Percentiles rank a stretch among this genome's conserved stretches.
Conservation (phyloP, 1,140 invertebrate species). For the Conus betulinus region DNA sequence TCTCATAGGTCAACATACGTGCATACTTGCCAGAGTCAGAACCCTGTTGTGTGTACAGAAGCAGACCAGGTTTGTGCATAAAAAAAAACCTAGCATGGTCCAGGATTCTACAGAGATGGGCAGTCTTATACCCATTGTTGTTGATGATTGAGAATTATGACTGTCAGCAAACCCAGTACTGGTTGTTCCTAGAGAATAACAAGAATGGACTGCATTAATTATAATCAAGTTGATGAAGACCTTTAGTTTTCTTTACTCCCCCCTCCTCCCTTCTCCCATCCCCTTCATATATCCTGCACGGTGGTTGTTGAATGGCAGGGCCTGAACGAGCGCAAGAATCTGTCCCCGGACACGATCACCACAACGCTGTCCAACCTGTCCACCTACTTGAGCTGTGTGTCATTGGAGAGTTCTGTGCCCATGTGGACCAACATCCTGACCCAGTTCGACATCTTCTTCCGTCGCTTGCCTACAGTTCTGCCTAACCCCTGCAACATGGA, state of each 20-base stretch:
- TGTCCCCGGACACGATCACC: slow-evolving; percentile 83
- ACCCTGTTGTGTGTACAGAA: too few relatives aligned
- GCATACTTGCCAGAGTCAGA: too few relatives aligned
- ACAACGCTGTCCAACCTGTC: slow-evolving; percentile 90
- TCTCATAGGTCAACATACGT: too few relatives aligned
- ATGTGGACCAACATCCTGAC: slow-evolving; percentile 87
- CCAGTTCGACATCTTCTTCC: slow-evolving; percentile 90
- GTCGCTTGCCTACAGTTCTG: slow-evolving; percentile 84
- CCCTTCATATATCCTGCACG: too few relatives aligned
- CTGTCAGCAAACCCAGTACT: too few relatives aligned
- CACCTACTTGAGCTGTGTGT: slow-evolving; percentile 93
- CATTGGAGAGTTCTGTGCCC: slow-evolving; percentile 86
- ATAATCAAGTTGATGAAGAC: background rate
- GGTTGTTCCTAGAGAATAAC: too few relatives aligned
- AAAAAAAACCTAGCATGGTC: too few relatives aligned
- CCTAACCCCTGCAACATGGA: slow-evolving; percentile 84
- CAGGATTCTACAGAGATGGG: too few relatives aligned
- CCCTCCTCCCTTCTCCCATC: too few relatives aligned
- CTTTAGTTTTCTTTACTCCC: background rate
- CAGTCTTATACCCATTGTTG: too few relatives aligned
- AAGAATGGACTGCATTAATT: background rate
- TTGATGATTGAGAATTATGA: too few relatives aligned
- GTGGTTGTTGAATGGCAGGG: slow-evolving; percentile 76
- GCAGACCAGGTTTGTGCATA: too few relatives aligned
- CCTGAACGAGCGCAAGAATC: slow-evolving; percentile 90